These are phyloP conservation scores for Crocallis elinguaria DNA, from an alignment of 2,888 invertebrate species.

Conservation along the genomic window DNA sequence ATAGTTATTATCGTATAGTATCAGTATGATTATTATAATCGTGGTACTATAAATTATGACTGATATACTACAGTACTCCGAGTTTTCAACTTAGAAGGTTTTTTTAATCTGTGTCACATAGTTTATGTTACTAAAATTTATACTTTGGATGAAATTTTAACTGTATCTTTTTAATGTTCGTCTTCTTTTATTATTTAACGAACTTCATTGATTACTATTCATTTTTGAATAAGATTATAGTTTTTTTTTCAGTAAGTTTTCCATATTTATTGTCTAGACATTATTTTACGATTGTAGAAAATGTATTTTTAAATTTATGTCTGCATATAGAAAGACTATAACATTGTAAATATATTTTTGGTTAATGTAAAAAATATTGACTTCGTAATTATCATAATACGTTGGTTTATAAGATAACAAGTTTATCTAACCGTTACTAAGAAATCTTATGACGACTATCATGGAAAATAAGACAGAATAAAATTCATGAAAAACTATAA, in stretches of 20 bases:
- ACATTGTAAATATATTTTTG: constrained; percentile 39
- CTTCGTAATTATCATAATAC: constrained; percentile 55
- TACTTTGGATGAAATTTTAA: too few relatives aligned
- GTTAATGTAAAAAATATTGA: constrained; percentile 50
- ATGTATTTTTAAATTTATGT: constrained; percentile 21
- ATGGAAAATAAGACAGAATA: constrained; percentile 77
- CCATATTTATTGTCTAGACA: neutral
- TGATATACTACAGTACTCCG: too few relatives aligned
- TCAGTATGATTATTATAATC: too few relatives aligned
- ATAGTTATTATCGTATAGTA: too few relatives aligned
- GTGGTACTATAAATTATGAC: too few relatives aligned
- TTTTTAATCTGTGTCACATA: constrained; percentile 24
- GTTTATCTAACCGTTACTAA: constrained; percentile 78
- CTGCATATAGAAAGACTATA: constrained; percentile 20
- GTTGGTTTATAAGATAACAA: constrained; percentile 69
- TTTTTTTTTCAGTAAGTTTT: neutral
- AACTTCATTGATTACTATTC: too few relatives aligned
- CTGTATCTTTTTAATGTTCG: too few relatives aligned
- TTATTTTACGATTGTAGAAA: neutral
- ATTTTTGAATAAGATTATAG: too few relatives aligned
- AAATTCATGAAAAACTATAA: constrained; percentile 62
- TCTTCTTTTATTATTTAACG: too few relatives aligned
- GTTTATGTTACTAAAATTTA: too few relatives aligned
- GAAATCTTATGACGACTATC: constrained; percentile 82
- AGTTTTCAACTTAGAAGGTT: neutral